Conservation (phyloP, 2,888 invertebrate genomes). For the Synanthedon formicaeformis region DNA sequence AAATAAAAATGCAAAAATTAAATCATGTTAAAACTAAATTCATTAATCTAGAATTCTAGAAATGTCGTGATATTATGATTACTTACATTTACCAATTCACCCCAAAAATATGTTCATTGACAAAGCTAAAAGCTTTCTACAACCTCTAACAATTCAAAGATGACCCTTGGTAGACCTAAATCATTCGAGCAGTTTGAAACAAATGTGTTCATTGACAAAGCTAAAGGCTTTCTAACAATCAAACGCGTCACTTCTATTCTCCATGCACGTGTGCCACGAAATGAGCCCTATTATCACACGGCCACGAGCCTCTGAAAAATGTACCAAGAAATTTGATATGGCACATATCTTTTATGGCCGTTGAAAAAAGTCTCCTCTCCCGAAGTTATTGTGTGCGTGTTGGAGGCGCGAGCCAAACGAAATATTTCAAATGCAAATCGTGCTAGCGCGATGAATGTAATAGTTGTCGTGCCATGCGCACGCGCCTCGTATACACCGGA, state of each 20-base stretch:
- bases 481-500: slow-evolving; percentile 65
- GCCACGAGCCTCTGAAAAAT: slow-evolving; percentile 58
- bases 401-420: slow-evolving; percentile 55
- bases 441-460: slow-evolving; percentile 67
- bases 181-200: too few species aligned
- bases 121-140: too few species aligned
- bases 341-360: slow-evolving; percentile 32
- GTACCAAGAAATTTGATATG: slow-evolving; percentile 67
- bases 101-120: too few species aligned
- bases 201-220: slow-evolving; percentile 16
- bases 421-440: slow-evolving; percentile 71
- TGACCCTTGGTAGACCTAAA: too few species aligned
- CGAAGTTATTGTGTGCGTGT: slow-evolving; percentile 55
- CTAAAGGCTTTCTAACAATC: slow-evolving; percentile 11
- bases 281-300: slow-evolving; percentile 47
- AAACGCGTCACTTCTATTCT: slow-evolving; percentile 33
- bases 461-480: slow-evolving; percentile 66
- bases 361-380: slow-evolving; percentile 40
- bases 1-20: too few species aligned
- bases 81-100: too few species aligned
- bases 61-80: too few species aligned
- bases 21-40: too few species aligned
- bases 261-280: slow-evolving; percentile 58
- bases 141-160: too few species aligned
- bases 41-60: too few species aligned